These are phyloP conservation scores for Myotis myotis DNA, from an alignment of 2,797 vertebrate genomes.

Conservation along the genomic window DNA sequence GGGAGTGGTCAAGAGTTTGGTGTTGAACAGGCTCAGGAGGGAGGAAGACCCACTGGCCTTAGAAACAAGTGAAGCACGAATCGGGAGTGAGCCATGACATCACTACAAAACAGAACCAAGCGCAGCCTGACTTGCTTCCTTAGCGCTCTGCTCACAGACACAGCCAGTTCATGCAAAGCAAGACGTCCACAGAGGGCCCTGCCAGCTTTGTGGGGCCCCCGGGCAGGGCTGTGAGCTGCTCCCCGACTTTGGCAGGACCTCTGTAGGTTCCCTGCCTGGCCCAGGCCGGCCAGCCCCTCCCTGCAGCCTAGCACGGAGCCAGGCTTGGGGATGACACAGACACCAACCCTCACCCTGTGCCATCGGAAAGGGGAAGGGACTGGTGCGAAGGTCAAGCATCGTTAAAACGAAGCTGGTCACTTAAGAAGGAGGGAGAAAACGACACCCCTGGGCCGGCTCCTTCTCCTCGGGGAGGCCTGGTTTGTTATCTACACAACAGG, in stretches of 20 bases:
- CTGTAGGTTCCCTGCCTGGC: background rate
- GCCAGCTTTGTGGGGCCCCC: background rate
- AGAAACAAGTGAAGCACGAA: background rate
- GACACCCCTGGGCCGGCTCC: no score
- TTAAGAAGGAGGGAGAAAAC: background rate
- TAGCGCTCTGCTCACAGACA: background rate
- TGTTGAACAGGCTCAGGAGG: background rate
- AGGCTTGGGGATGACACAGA: constrained; percentile 51
- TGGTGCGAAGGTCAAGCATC: background rate
- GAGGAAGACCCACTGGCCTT: background rate
- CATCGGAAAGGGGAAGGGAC: background rate
- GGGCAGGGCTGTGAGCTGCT: no score
- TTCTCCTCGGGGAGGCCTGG: background rate
- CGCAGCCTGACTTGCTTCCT: fast-evolving
- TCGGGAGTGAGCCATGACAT: background rate
- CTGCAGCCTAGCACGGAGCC: constrained; percentile 56
- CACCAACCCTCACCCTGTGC: background rate
- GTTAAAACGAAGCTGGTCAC: background rate
- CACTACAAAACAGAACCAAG: fast-evolving
- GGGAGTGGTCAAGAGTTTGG: no score
- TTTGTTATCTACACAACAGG: background rate
- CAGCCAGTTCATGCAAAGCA: fast-evolving
- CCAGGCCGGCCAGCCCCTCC: constrained; percentile 68
- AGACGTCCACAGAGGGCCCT: background rate
- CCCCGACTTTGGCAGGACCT: background rate